phyloP scores from a whole-genome alignment of 1,140 invertebrate genomes.

The Sipha flava region DNA sequence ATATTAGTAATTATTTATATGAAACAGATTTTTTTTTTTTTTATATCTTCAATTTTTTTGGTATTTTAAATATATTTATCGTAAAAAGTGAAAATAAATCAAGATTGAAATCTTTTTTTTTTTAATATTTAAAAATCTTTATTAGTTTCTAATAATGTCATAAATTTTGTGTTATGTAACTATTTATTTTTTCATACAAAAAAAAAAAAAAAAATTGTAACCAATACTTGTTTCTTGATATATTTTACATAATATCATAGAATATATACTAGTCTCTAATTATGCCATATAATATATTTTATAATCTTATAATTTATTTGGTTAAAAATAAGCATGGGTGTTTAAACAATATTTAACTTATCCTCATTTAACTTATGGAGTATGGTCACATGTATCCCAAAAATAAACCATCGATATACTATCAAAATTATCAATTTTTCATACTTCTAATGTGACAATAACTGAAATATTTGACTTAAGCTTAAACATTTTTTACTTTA shows the following conservation, averaged over 20 bases:
- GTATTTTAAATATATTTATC: not conserved
- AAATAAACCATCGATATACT: too few relatives aligned
- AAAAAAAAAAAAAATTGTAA: not conserved
- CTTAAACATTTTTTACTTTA: too few relatives aligned
- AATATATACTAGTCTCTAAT: too few relatives aligned
- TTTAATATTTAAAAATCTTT: not conserved
- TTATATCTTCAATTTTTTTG: not conserved
- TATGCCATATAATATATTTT: too few relatives aligned
- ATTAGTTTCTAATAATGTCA: not conserved
- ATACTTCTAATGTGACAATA: too few relatives aligned
- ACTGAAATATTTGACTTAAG: too few relatives aligned
- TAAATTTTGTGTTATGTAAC: not conserved
- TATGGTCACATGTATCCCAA: too few relatives aligned
- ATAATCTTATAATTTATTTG: too few relatives aligned
- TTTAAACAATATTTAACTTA: too few relatives aligned
- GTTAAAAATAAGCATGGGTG: too few relatives aligned
- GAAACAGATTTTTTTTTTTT: not conserved
- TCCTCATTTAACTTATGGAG: too few relatives aligned
- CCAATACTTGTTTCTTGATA: not conserved
- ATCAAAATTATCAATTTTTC: too few relatives aligned
- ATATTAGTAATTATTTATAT: not conserved
- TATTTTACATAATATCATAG: not conserved
- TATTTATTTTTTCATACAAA: not conserved
- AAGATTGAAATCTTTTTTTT: not conserved
- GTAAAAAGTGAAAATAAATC: not conserved